phyloP scores from a whole-genome alignment of 2,797 vertebrate species.

The Miichthys miiuy region DNA sequence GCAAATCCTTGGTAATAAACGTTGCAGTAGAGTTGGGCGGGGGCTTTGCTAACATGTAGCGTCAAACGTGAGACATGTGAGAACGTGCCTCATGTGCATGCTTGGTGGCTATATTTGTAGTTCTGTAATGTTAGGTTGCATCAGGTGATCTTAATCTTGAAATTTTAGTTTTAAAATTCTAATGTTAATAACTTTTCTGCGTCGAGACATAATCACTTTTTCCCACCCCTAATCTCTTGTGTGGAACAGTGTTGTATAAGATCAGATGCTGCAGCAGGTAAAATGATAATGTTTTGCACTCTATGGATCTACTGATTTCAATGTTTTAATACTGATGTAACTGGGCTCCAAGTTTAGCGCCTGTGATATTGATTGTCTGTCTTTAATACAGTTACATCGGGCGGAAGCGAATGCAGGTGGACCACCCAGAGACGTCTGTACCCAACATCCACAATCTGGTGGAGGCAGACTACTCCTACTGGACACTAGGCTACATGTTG shows the following conservation, averaged over 20 bases:
- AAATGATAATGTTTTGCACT: neutral
- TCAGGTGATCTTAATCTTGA: no score
- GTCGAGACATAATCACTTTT: no score
- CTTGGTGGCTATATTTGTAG: no score
- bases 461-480: slow-evolving; percentile 94
- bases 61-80: no score
- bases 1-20: no score
- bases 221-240: no score
- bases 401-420: slow-evolving; percentile 94
- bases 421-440: slow-evolving; percentile 89
- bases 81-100: no score
- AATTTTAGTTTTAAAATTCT: no score
- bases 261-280: neutral
- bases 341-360: neutral
- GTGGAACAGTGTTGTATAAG: neutral
- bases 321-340: neutral
- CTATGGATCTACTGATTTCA: neutral
- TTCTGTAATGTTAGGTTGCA: no score
- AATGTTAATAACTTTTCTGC: no score
- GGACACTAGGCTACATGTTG: slow-evolving; percentile 92
- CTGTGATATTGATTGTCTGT: neutral
- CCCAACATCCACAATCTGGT: slow-evolving; percentile 91
- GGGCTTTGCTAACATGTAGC: no score
- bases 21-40: no score
- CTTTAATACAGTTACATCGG: slow-evolving; percentile 88